These are phyloP conservation scores for Ophion obscuratus DNA, from an alignment of 2,888 invertebrate genomes.

Conservation along the genomic window DNA sequence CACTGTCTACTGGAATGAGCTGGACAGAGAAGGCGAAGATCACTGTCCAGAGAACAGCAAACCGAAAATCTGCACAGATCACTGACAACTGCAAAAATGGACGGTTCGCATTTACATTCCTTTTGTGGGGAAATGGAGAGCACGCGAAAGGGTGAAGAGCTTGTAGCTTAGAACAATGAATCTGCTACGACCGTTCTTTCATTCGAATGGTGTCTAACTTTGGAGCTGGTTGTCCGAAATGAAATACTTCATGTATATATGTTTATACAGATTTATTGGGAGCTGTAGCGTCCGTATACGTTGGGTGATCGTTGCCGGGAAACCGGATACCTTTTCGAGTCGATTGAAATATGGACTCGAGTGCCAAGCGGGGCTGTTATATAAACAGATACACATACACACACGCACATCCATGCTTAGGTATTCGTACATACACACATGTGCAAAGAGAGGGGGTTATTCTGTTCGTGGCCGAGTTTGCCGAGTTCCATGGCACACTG, in stretches of 20 bases:
- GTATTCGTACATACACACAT: not conserved
- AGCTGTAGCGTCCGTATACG: not conserved
- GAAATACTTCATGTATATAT: not conserved
- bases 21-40: no score
- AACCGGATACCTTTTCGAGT: slow-evolving; percentile 73
- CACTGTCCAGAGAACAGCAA: no score
- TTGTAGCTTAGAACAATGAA: not conserved
- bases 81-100: no score
- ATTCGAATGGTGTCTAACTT: not conserved
- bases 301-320: slow-evolving; percentile 37
- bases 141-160: not conserved
- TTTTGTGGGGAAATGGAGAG: no score
- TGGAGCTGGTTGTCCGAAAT: slow-evolving; percentile 1
- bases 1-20: no score
- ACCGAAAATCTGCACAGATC: no score
- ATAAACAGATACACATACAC: slow-evolving; percentile 19
- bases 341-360: slow-evolving; percentile 79
- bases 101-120: no score
- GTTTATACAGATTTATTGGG: not conserved
- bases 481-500: slow-evolving; percentile 58
- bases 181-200: not conserved
- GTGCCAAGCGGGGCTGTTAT: slow-evolving; percentile 49
- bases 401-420: not conserved
- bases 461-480: slow-evolving; percentile 55
- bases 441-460: slow-evolving; percentile 49